phyloP scores from a whole-genome alignment of 2,797 vertebrate genomes.

The Pangasius larnaudii region DNA sequence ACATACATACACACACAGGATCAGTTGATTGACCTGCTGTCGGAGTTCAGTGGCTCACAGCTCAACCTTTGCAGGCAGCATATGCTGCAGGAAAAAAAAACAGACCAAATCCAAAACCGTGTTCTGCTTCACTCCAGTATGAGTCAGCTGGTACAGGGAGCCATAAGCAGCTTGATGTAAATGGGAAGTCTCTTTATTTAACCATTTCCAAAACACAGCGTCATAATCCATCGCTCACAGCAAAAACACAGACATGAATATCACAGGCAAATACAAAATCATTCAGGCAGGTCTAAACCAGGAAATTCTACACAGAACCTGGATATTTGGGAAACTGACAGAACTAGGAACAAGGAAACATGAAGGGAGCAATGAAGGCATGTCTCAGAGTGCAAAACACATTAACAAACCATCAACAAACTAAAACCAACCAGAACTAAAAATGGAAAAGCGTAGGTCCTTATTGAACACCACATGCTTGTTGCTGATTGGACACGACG shows the following conservation, averaged over 20 bases:
- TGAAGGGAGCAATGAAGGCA: neutral
- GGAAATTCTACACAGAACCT: neutral
- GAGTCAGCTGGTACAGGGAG: neutral
- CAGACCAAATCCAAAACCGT: conserved; percentile 42
- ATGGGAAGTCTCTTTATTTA: neutral
- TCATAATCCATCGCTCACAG: neutral
- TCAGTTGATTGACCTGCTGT: conserved; percentile 72
- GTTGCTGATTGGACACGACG: neutral
- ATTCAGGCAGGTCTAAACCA: neutral
- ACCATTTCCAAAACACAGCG: neutral
- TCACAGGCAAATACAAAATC: neutral
- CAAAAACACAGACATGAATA: neutral
- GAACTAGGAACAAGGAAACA: neutral
- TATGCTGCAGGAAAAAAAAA: conserved; percentile 57
- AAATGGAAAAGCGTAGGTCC: neutral
- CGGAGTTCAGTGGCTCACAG: conserved; percentile 71
- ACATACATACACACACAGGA: conserved; percentile 33
- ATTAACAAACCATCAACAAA: neutral
- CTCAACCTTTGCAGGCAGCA: conserved; percentile 67
- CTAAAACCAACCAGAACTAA: neutral
- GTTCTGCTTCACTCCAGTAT: neutral
- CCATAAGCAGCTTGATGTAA: neutral
- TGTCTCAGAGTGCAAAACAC: neutral
- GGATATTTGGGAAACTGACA: neutral
- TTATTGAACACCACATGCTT: neutral